A percentile compares a stretch with the other conserved stretches of the same genome.
Evolutionary conservation across 2,797 vertebrate genomes (phyloP).

Genomic region (Masticophis lateralis): DNA sequence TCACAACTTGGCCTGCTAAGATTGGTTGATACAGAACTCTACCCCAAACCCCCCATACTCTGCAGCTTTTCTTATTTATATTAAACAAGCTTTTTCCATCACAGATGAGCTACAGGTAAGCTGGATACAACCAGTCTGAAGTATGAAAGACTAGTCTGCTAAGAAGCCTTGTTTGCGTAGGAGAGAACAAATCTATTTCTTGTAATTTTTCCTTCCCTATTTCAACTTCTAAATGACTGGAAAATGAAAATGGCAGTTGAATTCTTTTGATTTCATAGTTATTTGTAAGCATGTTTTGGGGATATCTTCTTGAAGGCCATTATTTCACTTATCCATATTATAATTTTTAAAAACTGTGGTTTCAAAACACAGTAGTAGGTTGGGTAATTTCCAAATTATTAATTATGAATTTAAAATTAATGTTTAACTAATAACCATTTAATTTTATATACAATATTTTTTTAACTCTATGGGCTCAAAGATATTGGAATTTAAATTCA

Average conservation of each 20-base stretch:
- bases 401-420: not conserved
- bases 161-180: not conserved
- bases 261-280: not conserved
- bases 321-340: not conserved
- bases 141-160: not conserved
- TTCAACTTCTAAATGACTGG: not conserved
- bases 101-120: not conserved
- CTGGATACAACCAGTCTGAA: constrained; percentile 7
- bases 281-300: not conserved
- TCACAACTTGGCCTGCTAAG: not conserved
- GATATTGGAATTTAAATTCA: not conserved
- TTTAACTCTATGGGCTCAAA: not conserved
- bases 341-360: not conserved
- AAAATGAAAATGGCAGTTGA: not conserved
- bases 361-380: not conserved
- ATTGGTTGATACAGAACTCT: not conserved
- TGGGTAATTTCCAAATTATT: not conserved
- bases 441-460: not conserved
- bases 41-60: not conserved
- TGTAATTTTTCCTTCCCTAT: not conserved
- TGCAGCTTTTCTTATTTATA: constrained; percentile 10
- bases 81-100: constrained; percentile 9
- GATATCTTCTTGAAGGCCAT: not conserved
- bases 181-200: not conserved
- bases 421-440: not conserved